Evolutionary conservation across 2,888 invertebrate genomes (phyloP).

Genomic region (Hyppa rectilinea): DNA sequence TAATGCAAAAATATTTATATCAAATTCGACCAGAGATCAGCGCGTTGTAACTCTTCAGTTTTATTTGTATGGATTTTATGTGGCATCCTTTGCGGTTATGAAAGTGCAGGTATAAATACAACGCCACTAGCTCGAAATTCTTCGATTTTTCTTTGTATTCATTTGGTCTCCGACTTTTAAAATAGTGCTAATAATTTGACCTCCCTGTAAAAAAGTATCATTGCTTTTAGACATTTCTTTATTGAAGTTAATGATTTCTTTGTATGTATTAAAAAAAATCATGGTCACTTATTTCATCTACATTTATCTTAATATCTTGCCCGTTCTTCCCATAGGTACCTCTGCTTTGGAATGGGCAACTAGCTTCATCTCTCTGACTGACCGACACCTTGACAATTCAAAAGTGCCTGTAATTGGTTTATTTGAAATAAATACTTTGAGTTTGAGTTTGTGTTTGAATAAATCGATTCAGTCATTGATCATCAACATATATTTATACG

Average conservation of each 20-base stretch:
- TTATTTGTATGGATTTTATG: too few species aligned
- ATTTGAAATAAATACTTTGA: too few species aligned
- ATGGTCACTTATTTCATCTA: not conserved
- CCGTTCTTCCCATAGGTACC: too few species aligned
- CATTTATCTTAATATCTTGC: too few species aligned
- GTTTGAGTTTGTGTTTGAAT: too few species aligned
- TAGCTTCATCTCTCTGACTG: too few species aligned
- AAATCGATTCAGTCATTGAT: conserved; percentile 15
- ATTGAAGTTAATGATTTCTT: not conserved
- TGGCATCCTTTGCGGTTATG: not conserved
- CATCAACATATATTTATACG: not conserved
- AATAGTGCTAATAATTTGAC: not conserved
- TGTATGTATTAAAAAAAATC: not conserved
- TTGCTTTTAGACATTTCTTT: not conserved
- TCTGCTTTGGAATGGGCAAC: too few species aligned
- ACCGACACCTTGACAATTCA: too few species aligned
- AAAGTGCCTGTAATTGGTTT: too few species aligned
- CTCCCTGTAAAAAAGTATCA: not conserved
- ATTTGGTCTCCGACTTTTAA: not conserved
- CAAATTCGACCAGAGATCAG: too few species aligned
- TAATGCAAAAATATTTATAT: too few species aligned
- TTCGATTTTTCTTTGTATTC: not conserved
- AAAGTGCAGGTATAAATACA: not conserved
- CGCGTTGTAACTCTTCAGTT: too few species aligned
- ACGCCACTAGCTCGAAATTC: not conserved